Conservation (phyloP, 2,797 vertebrate genomes). For the Enteromius paludinosus region DNA sequence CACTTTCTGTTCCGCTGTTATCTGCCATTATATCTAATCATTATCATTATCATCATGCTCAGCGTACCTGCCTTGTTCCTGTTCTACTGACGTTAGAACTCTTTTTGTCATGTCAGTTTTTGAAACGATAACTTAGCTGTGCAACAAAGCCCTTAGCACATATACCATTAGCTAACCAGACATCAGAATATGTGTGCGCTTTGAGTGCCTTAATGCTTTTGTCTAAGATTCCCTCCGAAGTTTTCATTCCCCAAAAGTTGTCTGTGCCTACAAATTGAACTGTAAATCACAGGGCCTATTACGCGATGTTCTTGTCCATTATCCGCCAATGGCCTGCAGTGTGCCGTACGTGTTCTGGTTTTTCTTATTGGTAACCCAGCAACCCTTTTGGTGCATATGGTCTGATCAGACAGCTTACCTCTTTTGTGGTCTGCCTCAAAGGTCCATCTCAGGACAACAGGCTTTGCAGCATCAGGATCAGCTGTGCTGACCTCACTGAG, state of each 20-base stretch:
- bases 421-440: constrained; percentile 64
- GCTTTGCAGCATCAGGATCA: constrained; percentile 49
- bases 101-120: constrained; percentile 23
- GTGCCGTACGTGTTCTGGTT: neutral
- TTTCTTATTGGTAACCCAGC: constrained; percentile 31
- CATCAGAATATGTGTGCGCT: neutral
- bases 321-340: neutral
- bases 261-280: constrained; percentile 7
- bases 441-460: constrained; percentile 75
- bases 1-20: constrained; percentile 45
- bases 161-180: constrained; percentile 15
- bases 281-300: constrained; percentile 26
- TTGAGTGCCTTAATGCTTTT: constrained; percentile 1
- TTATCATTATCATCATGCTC: constrained; percentile 42
- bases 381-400: constrained; percentile 71
- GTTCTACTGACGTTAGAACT: neutral
- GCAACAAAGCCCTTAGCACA: neutral
- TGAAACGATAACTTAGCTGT: constrained; percentile 18
- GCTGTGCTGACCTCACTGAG: constrained; percentile 46
- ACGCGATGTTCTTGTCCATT: constrained; percentile 26
- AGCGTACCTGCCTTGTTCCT: constrained; percentile 11
- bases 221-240: neutral
- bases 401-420: constrained; percentile 77
- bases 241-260: neutral
- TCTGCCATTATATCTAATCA: constrained; percentile 51